Conservation (phyloP, 1,140 invertebrate species). For the Caenorhabditis elegans region DNA sequence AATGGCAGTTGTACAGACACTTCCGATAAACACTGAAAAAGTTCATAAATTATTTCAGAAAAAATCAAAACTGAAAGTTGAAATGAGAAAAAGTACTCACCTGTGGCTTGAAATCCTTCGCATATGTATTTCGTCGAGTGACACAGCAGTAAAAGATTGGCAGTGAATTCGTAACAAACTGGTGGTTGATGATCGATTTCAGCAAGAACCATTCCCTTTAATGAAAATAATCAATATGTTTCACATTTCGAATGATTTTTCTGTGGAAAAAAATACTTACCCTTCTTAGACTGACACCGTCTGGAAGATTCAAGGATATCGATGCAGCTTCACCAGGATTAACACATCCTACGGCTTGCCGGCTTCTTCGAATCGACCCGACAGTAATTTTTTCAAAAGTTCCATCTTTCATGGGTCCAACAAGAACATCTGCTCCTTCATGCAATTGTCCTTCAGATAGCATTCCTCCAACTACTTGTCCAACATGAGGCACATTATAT, state of each 20-base stretch:
- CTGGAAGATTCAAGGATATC: conserved; percentile 60
- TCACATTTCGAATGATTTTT: no score
- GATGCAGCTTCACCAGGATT: conserved; percentile 81
- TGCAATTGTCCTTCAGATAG: conserved; percentile 79
- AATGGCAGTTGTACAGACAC: not conserved
- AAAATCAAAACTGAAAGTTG: no score
- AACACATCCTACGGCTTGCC: conserved; percentile 72
- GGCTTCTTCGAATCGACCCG: conserved; percentile 37
- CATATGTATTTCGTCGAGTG: conserved; percentile 13
- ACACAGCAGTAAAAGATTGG: not conserved
- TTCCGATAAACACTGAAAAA: not conserved
- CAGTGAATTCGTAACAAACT: conserved; percentile 54
- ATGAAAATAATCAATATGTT: no score
- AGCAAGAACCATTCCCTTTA: conserved; percentile 56
- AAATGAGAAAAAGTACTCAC: not conserved
- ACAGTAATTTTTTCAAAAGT: conserved; percentile 60
- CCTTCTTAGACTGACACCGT: conserved; percentile 19
- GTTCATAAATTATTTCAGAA: not conserved
- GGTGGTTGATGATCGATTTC: not conserved
- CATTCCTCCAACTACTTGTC: conserved; percentile 81
- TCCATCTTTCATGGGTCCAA: conserved; percentile 71
- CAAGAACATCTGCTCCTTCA: conserved; percentile 78
- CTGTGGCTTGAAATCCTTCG: conserved; percentile 11
- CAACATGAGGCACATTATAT: conserved; percentile 76
- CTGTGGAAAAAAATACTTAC: not conserved